A percentile compares a stretch with the other conserved stretches of the same genome.
These are phyloP conservation scores for Drosophila punjabiensis DNA, from an alignment of 1,140 invertebrate species.

Conservation along the genomic window DNA sequence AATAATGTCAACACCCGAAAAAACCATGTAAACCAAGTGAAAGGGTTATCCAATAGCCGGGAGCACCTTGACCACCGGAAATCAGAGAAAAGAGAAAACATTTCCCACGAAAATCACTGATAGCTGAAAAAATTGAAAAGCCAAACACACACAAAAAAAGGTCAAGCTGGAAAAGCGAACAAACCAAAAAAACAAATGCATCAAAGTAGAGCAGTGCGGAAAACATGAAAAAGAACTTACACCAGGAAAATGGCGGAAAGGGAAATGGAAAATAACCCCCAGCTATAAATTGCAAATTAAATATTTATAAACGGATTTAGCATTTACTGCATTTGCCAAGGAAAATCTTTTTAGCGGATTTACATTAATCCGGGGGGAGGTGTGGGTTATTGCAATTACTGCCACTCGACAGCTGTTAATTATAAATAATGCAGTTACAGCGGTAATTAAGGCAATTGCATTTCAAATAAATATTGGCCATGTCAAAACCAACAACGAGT, in stretches of 20 bases:
- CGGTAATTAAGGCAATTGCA: slow-evolving; percentile 48
- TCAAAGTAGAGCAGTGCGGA: slow-evolving; percentile 27
- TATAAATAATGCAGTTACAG: slow-evolving; percentile 49
- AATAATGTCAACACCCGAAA: neutral
- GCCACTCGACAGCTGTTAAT: slow-evolving; percentile 46
- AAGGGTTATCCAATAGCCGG: slow-evolving; percentile 5
- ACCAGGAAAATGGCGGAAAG: slow-evolving; percentile 9
- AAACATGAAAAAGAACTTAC: slow-evolving; percentile 73
- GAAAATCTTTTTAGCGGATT: slow-evolving; percentile 11
- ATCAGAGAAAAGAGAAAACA: slow-evolving; percentile 12
- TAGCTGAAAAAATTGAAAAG: slow-evolving; percentile 46
- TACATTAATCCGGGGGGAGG: slow-evolving; percentile 25
- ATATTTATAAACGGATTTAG: slow-evolving; percentile 41
- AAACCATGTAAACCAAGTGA: slow-evolving; percentile 1
- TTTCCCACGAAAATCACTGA: slow-evolving; percentile 31
- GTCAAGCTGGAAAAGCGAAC: neutral
- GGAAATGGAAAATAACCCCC: slow-evolving; percentile 7
- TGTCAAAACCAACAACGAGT: slow-evolving; percentile 30
- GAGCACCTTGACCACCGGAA: neutral
- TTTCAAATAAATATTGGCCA: slow-evolving; percentile 18
- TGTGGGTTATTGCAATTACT: slow-evolving; percentile 18
- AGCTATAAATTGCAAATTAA: slow-evolving; percentile 37
- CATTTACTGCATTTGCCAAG: slow-evolving; percentile 11
- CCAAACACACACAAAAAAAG: slow-evolving; percentile 54
- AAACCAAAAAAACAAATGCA: slow-evolving; percentile 22